Base-by-base conservation (phyloP, 2,888 invertebrate genomes). In the Gastrophysa polygoni region DNA sequence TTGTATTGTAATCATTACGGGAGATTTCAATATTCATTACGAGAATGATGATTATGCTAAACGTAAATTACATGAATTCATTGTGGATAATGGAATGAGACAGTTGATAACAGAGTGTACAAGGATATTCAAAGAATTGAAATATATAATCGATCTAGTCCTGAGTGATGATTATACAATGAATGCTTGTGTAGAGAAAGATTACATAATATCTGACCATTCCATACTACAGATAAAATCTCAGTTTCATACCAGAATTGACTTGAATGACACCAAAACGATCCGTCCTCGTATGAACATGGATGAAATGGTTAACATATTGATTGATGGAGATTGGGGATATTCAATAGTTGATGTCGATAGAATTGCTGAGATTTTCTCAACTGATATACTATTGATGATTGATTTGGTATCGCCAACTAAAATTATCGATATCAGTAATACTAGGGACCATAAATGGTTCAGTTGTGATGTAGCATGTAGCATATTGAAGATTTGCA, bases 1-100 rank as follows among this genome's bases (percentile, higher is more conserved):
- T 21, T 5, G 11, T 21, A 24, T 6, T 21, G 24, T 49, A 21
- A 24, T 49, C 10, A 49, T 49, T 24, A 14, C 49, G 11, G 49
- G 49, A 6, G 49, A 49, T 24, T 49, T 24, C 21, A 49, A 49
- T 21, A 49, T 49, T 49, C n/a, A 49, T 24, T 49, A 14, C 21
- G 28, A 49, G 6, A 24, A 49, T 10, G 28, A 24, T 8, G 4
- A n/a, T 11, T 5, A 6, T 21, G 10, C 18, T 11, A 49, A 49
- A 49, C 20, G 16, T 5, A 49, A n/a, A 24, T 21, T 49, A 7
- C 49, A 49, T 20, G 49, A 49, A 49, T 21, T 24, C 28, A 49
- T 49, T 7, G 24, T 20, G 21, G 21, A 49, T 24, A 49, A 49
- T 49, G 49, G 49, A 24, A 18, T 21, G 24, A 49, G n/a, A n/a